These are phyloP conservation scores for Agrilus planipennis DNA, from an alignment of 1,140 invertebrate species.

Conservation along the genomic window DNA sequence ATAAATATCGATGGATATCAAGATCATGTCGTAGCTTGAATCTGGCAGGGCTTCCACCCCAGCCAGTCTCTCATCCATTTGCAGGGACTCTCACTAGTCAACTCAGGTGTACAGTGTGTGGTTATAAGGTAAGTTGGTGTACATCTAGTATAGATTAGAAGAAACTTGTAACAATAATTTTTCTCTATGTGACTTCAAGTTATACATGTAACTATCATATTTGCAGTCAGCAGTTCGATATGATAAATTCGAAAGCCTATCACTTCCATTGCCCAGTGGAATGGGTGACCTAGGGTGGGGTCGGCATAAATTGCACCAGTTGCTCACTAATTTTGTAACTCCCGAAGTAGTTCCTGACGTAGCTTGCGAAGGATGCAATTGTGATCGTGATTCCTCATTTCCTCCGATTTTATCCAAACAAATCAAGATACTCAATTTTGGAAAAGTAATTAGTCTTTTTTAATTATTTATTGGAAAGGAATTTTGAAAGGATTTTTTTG, in stretches of 20 bases:
- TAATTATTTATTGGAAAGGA: background rate
- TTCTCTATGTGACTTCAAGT: no score
- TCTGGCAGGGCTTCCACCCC: constrained; percentile 35
- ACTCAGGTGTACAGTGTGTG: constrained; percentile 68
- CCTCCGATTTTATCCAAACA: constrained; percentile 43
- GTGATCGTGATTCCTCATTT: constrained; percentile 34
- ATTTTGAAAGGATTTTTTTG: background rate
- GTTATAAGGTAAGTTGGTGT: constrained; percentile 54
- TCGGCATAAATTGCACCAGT: constrained; percentile 47
- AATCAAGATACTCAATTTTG: constrained; percentile 74
- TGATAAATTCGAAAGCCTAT: constrained; percentile 82
- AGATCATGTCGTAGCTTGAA: constrained; percentile 35
- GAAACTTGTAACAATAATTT: no score
- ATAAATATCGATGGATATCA: constrained; percentile 32
- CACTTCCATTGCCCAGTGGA: constrained; percentile 55
- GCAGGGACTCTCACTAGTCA: constrained; percentile 75
- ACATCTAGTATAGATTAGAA: constrained; percentile 8
- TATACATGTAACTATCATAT: constrained; percentile 18
- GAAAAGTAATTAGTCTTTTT: constrained; percentile 49
- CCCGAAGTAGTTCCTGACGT: constrained; percentile 75
- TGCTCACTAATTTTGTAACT: constrained; percentile 70
- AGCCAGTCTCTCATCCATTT: constrained; percentile 49
- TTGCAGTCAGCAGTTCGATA: constrained; percentile 69
- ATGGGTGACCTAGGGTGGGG: constrained; percentile 39
- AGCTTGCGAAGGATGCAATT: constrained; percentile 65